Base-by-base conservation (phyloP, 1,140 invertebrate genomes). In the Pemphigus obesinymphae region DNA sequence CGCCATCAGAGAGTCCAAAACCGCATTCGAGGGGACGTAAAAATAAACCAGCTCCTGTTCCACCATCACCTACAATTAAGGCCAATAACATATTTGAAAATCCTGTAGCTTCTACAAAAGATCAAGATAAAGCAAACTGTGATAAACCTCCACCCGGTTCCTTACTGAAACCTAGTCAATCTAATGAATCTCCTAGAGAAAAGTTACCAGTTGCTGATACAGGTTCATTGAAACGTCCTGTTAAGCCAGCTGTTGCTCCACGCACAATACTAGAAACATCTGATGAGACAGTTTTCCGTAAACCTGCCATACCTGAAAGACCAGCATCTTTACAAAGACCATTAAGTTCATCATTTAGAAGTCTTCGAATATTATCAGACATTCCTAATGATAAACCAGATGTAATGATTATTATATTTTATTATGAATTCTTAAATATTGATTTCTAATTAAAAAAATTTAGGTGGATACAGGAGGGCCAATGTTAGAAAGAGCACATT, bases 291-390 rank as follows among this genome's bases (percentile, higher is more conserved):
- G 76, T 53, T 20, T 72, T 76, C 31, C 72, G 61, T 40, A 93
- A 93, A 86, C 92, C 92, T 8, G 91, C 90, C 5, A 90, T 93
- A 66, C 92, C 92, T 17, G 92, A 92, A 85, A 88, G 92, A 78
- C 92, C 92, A 6, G 90, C 91, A n/a, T 90, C 89, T 43, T 87
- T 93, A 50, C 84, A 86, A 70, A 88, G 91, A 82, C 90, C 91
- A 23, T 88, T 84, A 15, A 85, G 85, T 76, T 84, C 83, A 20
- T 85, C 85, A 1, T 86, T 86, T 80, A 81, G 85, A 20, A 84
- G 84, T 23, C 58, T 82, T 17, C 83, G 84, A 72, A 45, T 76
- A 50, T 34, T 50, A 73, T n/a, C 61, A 20, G 81, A 82, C 61
- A 6, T 53, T 13, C 31, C 55, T 50, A 76, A 75, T 58, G 68